These are phyloP conservation scores for Phoxinus dragarum DNA, from an alignment of 2,797 vertebrate species.

Conservation along the genomic window DNA sequence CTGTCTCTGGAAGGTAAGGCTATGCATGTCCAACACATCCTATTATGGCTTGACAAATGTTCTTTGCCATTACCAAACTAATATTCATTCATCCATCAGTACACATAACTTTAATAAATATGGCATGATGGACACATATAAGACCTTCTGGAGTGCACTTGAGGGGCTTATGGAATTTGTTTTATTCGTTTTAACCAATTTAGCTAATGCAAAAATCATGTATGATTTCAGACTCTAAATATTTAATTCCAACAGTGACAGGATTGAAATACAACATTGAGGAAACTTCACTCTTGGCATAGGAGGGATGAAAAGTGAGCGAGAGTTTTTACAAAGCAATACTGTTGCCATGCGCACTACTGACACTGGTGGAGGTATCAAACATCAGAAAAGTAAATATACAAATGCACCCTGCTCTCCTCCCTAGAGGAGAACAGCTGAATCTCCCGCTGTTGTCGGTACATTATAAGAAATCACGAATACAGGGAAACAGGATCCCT, in stretches of 20 bases:
- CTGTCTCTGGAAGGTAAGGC: conserved; percentile 70
- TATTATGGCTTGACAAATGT: conserved; percentile 76
- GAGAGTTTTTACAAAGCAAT: conserved; percentile 52
- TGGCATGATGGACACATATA: conserved; percentile 29
- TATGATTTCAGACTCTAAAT: conserved; percentile 78
- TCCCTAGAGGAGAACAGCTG: conserved; percentile 24
- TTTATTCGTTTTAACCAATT: conserved; percentile 80
- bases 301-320: background rate
- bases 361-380: conserved; percentile 17
- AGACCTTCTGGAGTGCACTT: conserved; percentile 36
- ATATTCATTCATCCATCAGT: conserved; percentile 62
- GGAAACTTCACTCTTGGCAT: conserved; percentile 68
- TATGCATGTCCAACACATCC: conserved; percentile 75
- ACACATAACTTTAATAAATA: conserved; percentile 35
- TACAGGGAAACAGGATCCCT: conserved; percentile 12
- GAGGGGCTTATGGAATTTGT: conserved; percentile 69
- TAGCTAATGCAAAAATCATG: conserved; percentile 84
- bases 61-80: conserved; percentile 79
- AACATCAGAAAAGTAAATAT: conserved; percentile 34
- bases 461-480: conserved; percentile 29
- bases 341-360: conserved; percentile 1
- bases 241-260: conserved; percentile 78
- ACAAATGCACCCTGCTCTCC: conserved; percentile 28
- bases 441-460: conserved; percentile 1
- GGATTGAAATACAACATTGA: conserved; percentile 76